A percentile compares a stretch with the other conserved stretches of the same genome.
These are phyloP conservation scores for Taenioides sp. DNA, from an alignment of 2,797 vertebrate genomes.

Conservation along the genomic window DNA sequence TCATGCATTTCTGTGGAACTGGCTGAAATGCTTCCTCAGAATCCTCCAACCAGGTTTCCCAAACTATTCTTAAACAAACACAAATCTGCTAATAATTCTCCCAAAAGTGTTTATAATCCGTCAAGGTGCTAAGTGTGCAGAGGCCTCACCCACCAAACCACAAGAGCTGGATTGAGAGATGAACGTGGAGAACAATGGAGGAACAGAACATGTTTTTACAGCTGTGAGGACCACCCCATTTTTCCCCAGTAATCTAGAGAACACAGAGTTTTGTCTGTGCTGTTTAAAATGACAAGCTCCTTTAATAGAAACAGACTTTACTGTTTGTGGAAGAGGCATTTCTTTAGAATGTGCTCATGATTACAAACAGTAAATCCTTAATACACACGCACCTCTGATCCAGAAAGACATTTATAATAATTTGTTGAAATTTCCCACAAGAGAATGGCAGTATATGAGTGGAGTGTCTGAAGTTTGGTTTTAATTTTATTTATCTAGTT, in stretches of 20 bases:
- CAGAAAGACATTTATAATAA: not conserved
- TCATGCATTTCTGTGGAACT: not conserved
- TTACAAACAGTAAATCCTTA: not conserved
- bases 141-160: not conserved
- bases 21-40: not conserved
- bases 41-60: not conserved
- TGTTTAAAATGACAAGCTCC: not conserved
- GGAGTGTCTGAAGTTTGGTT: no score
- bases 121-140: slow-evolving; percentile 8
- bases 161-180: not conserved
- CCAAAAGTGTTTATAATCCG: not conserved
- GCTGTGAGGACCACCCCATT: not conserved
- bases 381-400: no score
- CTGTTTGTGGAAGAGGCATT: not conserved
- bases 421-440: no score
- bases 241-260: not conserved
- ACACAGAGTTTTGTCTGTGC: not conserved
- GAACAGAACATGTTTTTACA: slow-evolving; percentile 1
- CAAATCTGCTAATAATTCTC: not conserved
- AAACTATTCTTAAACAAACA: not conserved
- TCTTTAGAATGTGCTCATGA: not conserved
- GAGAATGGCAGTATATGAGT: no score
- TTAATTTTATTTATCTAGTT: no score
- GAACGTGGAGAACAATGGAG: not conserved
- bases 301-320: not conserved